These are phyloP conservation scores for Drosophila pachea DNA, from an alignment of 1,140 invertebrate genomes.

Conservation along the genomic window DNA sequence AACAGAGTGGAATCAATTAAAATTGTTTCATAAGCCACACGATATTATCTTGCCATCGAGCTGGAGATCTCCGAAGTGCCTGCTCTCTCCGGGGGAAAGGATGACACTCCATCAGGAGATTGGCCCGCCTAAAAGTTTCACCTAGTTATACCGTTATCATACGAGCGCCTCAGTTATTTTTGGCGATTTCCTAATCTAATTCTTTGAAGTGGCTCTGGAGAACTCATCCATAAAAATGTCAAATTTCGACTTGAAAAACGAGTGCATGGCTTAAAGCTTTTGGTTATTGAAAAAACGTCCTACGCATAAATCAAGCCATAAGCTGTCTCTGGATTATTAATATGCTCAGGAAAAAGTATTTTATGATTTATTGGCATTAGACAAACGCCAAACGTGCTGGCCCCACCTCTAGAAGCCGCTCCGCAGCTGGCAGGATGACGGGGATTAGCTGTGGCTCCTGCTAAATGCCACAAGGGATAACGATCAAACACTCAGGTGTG, in stretches of 20 bases:
- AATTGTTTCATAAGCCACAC: conserved; percentile 25
- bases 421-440: conserved; percentile 8
- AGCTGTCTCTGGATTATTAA: conserved; percentile 69
- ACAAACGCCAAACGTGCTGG: conserved; percentile 29
- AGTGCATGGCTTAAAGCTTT: conserved; percentile 35
- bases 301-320: conserved; percentile 64
- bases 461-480: conserved; percentile 49
- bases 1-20: conserved; percentile 24
- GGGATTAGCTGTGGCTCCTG: conserved; percentile 17
- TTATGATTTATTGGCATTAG: conserved; percentile 62
- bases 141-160: too few relatives aligned
- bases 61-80: too few relatives aligned
- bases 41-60: background rate
- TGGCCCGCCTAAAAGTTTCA: too few relatives aligned
- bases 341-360: conserved; percentile 59
- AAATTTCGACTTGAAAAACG: background rate
- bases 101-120: too few relatives aligned
- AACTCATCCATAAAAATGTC: background rate
- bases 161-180: too few relatives aligned
- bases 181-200: too few relatives aligned
- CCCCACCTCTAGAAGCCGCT: too few relatives aligned
- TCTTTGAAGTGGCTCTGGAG: background rate
- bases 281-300: conserved; percentile 49
- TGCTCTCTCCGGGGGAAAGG: too few relatives aligned
- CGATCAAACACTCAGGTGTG: conserved; percentile 22